These are phyloP conservation scores for Solenopsis invicta DNA, from an alignment of 1,140 invertebrate genomes.

Conservation along the genomic window DNA sequence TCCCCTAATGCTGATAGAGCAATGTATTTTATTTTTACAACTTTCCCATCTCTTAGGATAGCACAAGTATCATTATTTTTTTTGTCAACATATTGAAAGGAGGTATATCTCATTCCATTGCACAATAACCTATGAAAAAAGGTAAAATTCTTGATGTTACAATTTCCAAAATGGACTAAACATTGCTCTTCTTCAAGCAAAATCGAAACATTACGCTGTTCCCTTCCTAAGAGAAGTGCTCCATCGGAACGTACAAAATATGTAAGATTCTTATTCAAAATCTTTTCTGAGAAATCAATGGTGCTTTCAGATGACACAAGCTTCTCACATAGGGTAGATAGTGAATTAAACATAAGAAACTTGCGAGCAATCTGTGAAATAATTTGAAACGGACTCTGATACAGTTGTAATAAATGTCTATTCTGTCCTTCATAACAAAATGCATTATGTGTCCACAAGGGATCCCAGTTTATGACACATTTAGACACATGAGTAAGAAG, in stretches of 20 bases:
- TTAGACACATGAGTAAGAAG: background rate
- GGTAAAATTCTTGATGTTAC: no score
- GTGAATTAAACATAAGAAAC: constrained; percentile 10
- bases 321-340: background rate
- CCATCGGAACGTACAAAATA: constrained; percentile 11
- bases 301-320: background rate
- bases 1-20: background rate
- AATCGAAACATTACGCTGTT: constrained; percentile 18
- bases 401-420: background rate
- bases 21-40: no score
- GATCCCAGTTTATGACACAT: constrained; percentile 1
- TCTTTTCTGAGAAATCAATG: background rate
- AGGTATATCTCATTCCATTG: no score
- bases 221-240: background rate
- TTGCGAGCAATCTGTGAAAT: background rate
- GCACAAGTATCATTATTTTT: no score
- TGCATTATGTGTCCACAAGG: constrained; percentile 4
- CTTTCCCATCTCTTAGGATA: no score
- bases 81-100: no score
- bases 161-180: no score
- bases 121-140: no score
- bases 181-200: background rate
- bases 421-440: constrained; percentile 2
- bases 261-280: background rate
- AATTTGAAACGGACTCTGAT: background rate